Percentiles rank a stretch among this genome's conserved stretches.
Evolutionary conservation across 2,888 invertebrate species (phyloP).

Genomic region (Philereme vetulata): DNA sequence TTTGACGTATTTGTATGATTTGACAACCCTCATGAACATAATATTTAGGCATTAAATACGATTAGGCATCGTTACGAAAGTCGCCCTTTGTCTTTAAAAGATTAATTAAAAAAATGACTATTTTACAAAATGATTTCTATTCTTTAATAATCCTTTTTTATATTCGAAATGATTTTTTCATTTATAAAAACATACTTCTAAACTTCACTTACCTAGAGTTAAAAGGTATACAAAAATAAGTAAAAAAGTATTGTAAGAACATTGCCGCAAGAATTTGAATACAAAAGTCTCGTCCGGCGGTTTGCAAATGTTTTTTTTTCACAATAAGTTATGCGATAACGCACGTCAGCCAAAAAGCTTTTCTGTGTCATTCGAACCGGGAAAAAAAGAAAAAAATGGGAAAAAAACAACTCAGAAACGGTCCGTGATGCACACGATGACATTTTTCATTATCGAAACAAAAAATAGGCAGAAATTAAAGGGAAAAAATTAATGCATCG

Average conservation of each 20-base stretch:
- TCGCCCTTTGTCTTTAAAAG: no score
- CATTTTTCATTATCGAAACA: slow-evolving; percentile 72
- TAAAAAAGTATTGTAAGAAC: slow-evolving; percentile 37
- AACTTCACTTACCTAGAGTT: slow-evolving; percentile 16
- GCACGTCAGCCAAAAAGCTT: slow-evolving; percentile 78
- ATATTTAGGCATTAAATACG: no score
- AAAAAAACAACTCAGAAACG: slow-evolving; percentile 44
- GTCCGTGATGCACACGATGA: slow-evolving; percentile 69
- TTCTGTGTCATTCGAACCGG: slow-evolving; percentile 71
- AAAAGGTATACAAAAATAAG: slow-evolving; percentile 26
- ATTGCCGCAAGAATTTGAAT: slow-evolving; percentile 59
- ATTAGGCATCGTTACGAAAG: no score
- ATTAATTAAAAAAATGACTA: no score
- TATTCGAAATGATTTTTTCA: no score
- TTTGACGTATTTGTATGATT: no score
- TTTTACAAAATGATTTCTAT: no score
- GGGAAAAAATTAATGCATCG: slow-evolving; percentile 46
- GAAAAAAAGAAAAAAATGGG: slow-evolving; percentile 58
- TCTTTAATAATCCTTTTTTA: no score
- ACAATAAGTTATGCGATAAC: slow-evolving; percentile 69
- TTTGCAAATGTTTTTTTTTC: slow-evolving; percentile 58
- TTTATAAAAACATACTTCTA: not conserved
- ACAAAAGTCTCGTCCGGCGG: slow-evolving; percentile 58
- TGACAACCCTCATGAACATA: no score
- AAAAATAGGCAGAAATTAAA: slow-evolving; percentile 51